A percentile compares a stretch with the other conserved stretches of the same genome.
Conservation (phyloP, 2,797 vertebrate genomes). For the Triplophysa yarkandensis region DNA sequence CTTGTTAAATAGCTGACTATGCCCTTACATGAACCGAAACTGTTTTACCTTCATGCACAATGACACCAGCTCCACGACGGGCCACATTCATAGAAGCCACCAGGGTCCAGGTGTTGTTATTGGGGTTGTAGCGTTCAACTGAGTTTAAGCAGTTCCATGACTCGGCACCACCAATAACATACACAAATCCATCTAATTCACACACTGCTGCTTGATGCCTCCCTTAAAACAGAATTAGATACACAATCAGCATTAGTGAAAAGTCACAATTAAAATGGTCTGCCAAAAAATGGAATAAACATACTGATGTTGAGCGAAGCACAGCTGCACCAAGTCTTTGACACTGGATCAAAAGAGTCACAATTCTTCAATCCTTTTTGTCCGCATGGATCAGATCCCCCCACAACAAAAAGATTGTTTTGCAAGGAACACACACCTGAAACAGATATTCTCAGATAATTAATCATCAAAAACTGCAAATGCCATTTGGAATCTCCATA, state of each 20-base stretch:
- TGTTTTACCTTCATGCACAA: slow-evolving; percentile 82
- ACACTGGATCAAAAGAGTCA: slow-evolving; percentile 91
- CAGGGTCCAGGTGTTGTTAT: slow-evolving; percentile 94
- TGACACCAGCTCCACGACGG: slow-evolving; percentile 88
- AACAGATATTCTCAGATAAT: not conserved
- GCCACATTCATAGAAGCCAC: slow-evolving; percentile 94
- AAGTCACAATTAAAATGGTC: not conserved
- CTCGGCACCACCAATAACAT: slow-evolving; percentile 92
- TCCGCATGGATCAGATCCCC: slow-evolving; percentile 95
- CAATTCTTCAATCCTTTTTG: slow-evolving; percentile 98
- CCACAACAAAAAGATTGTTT: slow-evolving; percentile 90
- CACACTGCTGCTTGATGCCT: slow-evolving; percentile 95
- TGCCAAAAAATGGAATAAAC: slow-evolving; percentile 57
- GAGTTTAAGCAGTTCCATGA: slow-evolving; percentile 97
- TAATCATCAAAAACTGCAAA: not conserved
- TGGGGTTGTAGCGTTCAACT: slow-evolving; percentile 91
- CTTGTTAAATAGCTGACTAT: not conserved
- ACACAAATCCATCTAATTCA: slow-evolving; percentile 87
- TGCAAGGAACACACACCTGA: slow-evolving; percentile 92
- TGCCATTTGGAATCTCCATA: too few relatives aligned
- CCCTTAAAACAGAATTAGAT: slow-evolving; percentile 72
- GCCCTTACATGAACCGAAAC: not conserved
- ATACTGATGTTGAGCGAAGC: slow-evolving; percentile 92
- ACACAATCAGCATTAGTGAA: not conserved
- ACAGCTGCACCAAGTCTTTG: slow-evolving; percentile 89